Evolutionary conservation across 64 coral and sea anemone species (phyloP).

Genomic region (Astreopora myriophthalma): DNA sequence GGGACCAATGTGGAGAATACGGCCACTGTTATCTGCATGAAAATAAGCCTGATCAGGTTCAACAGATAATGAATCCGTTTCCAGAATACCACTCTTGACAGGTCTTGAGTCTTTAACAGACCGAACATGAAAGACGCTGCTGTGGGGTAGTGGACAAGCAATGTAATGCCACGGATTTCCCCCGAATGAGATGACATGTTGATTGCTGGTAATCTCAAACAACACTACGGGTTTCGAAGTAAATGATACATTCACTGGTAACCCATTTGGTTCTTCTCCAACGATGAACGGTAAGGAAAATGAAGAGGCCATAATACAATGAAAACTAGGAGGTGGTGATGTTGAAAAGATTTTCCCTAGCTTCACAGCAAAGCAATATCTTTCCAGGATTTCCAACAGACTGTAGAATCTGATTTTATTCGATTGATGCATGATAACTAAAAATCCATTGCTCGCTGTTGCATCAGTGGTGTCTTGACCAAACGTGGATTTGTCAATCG

Average conservation of each 20-base stretch:
- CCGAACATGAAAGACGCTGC: slow-evolving; percentile 73
- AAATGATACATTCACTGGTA: slow-evolving; percentile 88
- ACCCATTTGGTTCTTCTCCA: slow-evolving; percentile 65
- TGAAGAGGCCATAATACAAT: neutral
- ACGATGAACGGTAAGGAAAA: slow-evolving; percentile 18
- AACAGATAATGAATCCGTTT: slow-evolving; percentile 57
- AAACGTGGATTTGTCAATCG: slow-evolving; percentile 73
- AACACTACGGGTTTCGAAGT: slow-evolving; percentile 70
- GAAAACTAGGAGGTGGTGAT: neutral
- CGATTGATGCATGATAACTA: slow-evolving; percentile 76
- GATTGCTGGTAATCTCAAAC: slow-evolving; percentile 78
- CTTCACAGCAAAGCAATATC: slow-evolving; percentile 45
- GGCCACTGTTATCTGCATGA: slow-evolving; percentile 85
- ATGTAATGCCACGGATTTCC: slow-evolving; percentile 91
- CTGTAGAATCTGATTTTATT: slow-evolving; percentile 76
- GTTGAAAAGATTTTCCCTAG: slow-evolving; percentile 40
- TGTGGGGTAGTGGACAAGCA: slow-evolving; percentile 26
- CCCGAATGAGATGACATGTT: slow-evolving; percentile 89
- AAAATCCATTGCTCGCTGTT: slow-evolving; percentile 58
- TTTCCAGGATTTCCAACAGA: slow-evolving; percentile 68
- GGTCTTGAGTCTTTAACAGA: slow-evolving; percentile 46
- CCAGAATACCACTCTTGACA: slow-evolving; percentile 58
- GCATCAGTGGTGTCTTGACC: slow-evolving; percentile 83
- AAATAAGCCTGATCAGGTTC: slow-evolving; percentile 87
- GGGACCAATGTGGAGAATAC: slow-evolving; percentile 83